phyloP scores from a whole-genome alignment of 2,113 vertebrate genomes.

The Actinemys pallida region DNA sequence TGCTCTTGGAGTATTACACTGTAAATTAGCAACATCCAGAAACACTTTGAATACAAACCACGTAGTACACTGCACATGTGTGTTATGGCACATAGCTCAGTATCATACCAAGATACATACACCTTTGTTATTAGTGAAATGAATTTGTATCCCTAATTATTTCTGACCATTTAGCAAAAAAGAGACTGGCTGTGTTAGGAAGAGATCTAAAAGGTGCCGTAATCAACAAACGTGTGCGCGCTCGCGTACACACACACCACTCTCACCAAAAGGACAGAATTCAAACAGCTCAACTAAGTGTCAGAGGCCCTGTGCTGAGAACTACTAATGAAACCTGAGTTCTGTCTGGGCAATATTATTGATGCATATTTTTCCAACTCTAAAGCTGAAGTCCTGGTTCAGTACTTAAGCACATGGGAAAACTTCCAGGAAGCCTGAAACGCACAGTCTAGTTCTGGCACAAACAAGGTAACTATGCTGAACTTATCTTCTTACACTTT shows the following conservation, averaged over 20 bases:
- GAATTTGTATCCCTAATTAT: fast-evolving
- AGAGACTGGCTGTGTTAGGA: fast-evolving
- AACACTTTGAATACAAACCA: fast-evolving
- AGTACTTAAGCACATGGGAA: neutral
- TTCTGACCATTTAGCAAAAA: fast-evolving
- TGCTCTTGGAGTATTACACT: fast-evolving
- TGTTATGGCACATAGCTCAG: fast-evolving
- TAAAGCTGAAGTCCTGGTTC: neutral
- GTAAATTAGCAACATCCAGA: neutral
- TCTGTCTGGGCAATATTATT: neutral
- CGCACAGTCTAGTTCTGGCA: neutral
- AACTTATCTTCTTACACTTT: fast-evolving
- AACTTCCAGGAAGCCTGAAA: neutral
- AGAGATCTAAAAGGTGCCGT: fast-evolving
- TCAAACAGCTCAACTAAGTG: neutral
- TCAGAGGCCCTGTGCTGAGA: neutral
- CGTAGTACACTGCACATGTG: fast-evolving
- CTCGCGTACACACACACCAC: fast-evolving
- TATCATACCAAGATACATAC: neutral
- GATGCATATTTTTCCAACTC: neutral
- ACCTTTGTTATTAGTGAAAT: fast-evolving
- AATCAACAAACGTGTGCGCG: fast-evolving
- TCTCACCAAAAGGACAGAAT: neutral
- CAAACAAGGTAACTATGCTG: neutral
- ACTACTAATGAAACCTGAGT: neutral